Base-by-base conservation (phyloP, 2,888 invertebrate genomes). In the Phania funesta region DNA sequence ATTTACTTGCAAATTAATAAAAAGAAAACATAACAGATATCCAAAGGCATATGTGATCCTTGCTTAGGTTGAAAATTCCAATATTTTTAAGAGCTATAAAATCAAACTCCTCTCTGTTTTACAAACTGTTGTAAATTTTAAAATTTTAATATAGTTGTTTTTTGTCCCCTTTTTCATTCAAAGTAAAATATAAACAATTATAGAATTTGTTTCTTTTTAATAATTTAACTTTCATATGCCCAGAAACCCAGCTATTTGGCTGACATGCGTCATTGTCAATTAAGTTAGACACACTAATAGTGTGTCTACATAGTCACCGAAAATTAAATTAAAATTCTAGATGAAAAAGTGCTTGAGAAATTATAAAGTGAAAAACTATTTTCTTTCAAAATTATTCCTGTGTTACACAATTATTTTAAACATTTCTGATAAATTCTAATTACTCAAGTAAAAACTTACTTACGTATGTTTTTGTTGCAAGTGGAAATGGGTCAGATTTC, bases 181-280 rank as follows among this genome's bases (percentile, higher is more conserved):
- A n/a, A n/a, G n/a, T n/a, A n/a, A 22, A 13, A 29, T 46, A 0
- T 29, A 22, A 29, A 62, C 44, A 46, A 46, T 46, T 29, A 1
- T 18, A 20, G 9, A 44, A 29, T 46, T 62, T 62, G 4, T 29
- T 13, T n/a, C n/a, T n/a, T 1, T 44, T 26, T 26, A 62, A 62
- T 29, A 62, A 13, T 44, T 62, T 26, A 29, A 26, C 24, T 46
- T 18, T 13, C 44, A 46, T 18, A 11, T 29, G 13, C 7, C 20
- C 18, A 13, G 7, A 8, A 62, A 20, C 26, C 16, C 3, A 11
- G 20, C 24, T 62, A 9, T 46, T 18, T 26, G 29, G 58, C 32
- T 65, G 48, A 64, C 71, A 71, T 78, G 64, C 70, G 70, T 74
- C 64, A 76, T 32, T 50, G 44, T 71, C 71, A 78, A 78, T 78